Conservation (phyloP, 23 tunicate genomes). For the Botrylloides violaceus region DNA sequence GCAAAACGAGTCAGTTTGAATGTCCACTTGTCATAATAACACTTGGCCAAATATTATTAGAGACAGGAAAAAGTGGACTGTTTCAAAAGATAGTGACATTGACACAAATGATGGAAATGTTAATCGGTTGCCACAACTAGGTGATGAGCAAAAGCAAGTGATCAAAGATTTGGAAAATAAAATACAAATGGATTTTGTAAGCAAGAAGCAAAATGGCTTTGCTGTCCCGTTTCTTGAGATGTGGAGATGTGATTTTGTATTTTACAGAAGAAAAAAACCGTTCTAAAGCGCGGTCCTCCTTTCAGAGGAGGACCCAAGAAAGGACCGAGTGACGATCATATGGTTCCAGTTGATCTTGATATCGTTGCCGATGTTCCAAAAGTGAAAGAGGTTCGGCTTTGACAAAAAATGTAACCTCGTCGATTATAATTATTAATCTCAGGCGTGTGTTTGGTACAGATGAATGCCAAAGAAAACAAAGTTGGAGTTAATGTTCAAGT, state of each 20-base stretch:
- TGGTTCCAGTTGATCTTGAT: constrained; percentile 22
- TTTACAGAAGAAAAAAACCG: not conserved
- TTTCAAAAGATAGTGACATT: not conserved
- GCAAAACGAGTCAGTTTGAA: too few species aligned
- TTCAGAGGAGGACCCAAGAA: not conserved
- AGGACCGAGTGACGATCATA: not conserved
- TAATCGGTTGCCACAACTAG: constrained; percentile 38
- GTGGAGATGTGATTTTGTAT: not conserved
- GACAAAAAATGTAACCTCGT: not conserved
- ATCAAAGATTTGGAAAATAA: constrained; percentile 47
- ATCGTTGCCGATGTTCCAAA: not conserved
- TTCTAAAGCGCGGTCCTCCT: constrained; percentile 10
- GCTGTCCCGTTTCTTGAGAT: not conserved
- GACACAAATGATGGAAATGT: constrained; percentile 9
- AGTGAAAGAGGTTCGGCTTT: not conserved
- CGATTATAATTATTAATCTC: too few species aligned
- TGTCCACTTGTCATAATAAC: too few species aligned
- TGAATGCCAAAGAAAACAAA: not conserved
- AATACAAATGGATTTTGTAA: constrained; percentile 43
- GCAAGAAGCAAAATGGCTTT: not conserved
- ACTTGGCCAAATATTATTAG: not conserved
- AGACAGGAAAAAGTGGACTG: not conserved
- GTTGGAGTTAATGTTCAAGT: not conserved
- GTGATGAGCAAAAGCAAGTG: constrained; percentile 39
- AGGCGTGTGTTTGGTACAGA: too few species aligned